These are phyloP conservation scores for Pogonomyrmex californicus DNA, from an alignment of 1,140 invertebrate species.

Conservation along the genomic window DNA sequence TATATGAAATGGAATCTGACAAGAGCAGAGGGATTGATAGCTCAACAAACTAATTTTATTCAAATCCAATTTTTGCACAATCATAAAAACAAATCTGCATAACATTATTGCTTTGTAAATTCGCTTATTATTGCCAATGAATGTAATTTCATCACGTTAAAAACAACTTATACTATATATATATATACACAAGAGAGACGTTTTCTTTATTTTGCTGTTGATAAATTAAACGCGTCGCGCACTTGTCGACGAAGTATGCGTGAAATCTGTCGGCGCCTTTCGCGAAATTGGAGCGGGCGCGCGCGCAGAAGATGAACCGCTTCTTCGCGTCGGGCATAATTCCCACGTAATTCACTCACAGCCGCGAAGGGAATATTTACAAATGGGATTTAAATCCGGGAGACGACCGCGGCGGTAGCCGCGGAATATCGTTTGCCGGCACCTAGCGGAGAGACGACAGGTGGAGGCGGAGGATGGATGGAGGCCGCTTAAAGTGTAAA, in stretches of 20 bases:
- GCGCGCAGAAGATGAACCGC: slow-evolving; percentile 49
- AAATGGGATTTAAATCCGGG: slow-evolving; percentile 75
- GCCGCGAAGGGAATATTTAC: slow-evolving; percentile 50
- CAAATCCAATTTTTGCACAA: too few species aligned
- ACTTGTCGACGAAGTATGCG: slow-evolving; percentile 4
- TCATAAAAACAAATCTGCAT: not conserved
- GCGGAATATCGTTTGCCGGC: slow-evolving; percentile 72
- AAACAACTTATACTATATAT: not conserved
- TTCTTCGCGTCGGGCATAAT: slow-evolving; percentile 58
- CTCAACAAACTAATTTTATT: not conserved
- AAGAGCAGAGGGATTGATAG: not conserved
- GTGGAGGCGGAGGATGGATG: slow-evolving; percentile 63
- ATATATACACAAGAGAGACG: not conserved
- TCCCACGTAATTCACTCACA: slow-evolving; percentile 65
- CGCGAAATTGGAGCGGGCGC: slow-evolving; percentile 24
- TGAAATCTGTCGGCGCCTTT: not conserved
- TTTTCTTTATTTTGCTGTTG: slow-evolving; percentile 17
- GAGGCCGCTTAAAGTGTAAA: slow-evolving; percentile 80
- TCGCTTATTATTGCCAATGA: slow-evolving; percentile 3
- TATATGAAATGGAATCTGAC: not conserved
- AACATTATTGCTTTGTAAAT: not conserved
- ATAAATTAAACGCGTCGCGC: slow-evolving; percentile 9
- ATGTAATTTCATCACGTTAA: not conserved
- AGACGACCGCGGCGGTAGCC: slow-evolving; percentile 57
- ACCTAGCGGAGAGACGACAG: slow-evolving; percentile 32